These are phyloP conservation scores for Aspidoscelis tigris DNA, from an alignment of 2,113 vertebrate species.

Conservation along the genomic window DNA sequence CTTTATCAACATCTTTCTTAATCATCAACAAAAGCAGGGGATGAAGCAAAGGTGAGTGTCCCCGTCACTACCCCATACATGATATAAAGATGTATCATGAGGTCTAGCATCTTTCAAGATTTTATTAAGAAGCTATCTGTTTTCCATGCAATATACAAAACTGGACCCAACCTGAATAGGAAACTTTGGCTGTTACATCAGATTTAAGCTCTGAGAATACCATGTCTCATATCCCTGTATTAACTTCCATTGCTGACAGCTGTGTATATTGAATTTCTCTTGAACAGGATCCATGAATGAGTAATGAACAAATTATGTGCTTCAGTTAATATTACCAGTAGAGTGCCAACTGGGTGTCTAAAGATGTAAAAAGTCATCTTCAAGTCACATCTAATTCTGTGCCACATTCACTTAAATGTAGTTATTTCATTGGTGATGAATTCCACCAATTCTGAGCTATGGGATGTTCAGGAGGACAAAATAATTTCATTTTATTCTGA, in stretches of 20 bases:
- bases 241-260: slow-evolving; percentile 40
- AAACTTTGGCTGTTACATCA: not conserved
- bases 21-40: too few species aligned
- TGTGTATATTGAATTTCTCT: slow-evolving; percentile 68
- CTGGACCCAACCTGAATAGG: not conserved
- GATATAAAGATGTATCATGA: not conserved
- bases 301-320: slow-evolving; percentile 60
- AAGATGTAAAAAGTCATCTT: slow-evolving; percentile 61
- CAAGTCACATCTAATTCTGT: slow-evolving; percentile 66
- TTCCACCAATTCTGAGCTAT: slow-evolving; percentile 16
- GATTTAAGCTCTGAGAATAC: slow-evolving; percentile 9
- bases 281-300: slow-evolving; percentile 61
- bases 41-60: not conserved
- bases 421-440: slow-evolving; percentile 52
- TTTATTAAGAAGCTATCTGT: not conserved
- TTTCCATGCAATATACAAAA: not conserved
- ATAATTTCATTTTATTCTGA: slow-evolving; percentile 43
- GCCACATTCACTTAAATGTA: slow-evolving; percentile 64
- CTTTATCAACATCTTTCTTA: too few species aligned
- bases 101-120: not conserved
- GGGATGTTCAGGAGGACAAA: slow-evolving; percentile 44
- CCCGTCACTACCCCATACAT: too few species aligned
- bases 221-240: slow-evolving; percentile 5
- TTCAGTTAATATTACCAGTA: slow-evolving; percentile 66
- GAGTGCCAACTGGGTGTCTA: slow-evolving; percentile 58